These are phyloP conservation scores for Centruroides sculpturatus DNA, from an alignment of 1,140 invertebrate species.

Conservation along the genomic window DNA sequence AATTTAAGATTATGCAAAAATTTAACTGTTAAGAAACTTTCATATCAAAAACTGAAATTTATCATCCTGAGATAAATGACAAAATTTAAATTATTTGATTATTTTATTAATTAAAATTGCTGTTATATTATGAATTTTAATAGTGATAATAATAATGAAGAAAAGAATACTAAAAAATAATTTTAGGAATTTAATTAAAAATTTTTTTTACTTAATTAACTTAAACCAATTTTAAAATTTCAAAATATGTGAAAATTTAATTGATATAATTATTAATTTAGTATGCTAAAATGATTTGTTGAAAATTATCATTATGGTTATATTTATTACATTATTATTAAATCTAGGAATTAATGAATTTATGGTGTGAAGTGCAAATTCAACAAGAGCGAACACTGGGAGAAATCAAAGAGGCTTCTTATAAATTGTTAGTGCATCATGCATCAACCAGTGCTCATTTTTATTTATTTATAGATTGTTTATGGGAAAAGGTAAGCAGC, in stretches of 20 bases:
- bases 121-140: too few species aligned
- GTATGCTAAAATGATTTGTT: background rate
- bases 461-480: slow-evolving; percentile 14
- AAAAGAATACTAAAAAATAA: background rate
- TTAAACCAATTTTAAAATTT: too few species aligned
- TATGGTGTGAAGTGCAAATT: slow-evolving; percentile 15
- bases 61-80: too few species aligned
- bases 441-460: slow-evolving; percentile 15
- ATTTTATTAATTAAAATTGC: too few species aligned
- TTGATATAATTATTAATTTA: background rate
- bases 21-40: too few species aligned
- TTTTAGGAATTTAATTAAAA: too few species aligned
- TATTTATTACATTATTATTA: background rate
- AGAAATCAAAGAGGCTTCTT: slow-evolving; percentile 11
- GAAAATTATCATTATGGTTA: background rate
- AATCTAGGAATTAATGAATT: slow-evolving; percentile 12
- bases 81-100: too few species aligned
- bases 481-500: slow-evolving; percentile 11
- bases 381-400: slow-evolving; percentile 2
- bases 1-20: too few species aligned
- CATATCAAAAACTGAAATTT: too few species aligned
- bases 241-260: too few species aligned
- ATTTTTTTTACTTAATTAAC: too few species aligned
- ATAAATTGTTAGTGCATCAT: slow-evolving; percentile 9
- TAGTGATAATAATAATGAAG: too few species aligned